Evolutionary conservation across 2,888 invertebrate species (phyloP), one percentile per base, ranked within the genome.

Genomic region (Prosopocoilus inquinatus): DNA sequence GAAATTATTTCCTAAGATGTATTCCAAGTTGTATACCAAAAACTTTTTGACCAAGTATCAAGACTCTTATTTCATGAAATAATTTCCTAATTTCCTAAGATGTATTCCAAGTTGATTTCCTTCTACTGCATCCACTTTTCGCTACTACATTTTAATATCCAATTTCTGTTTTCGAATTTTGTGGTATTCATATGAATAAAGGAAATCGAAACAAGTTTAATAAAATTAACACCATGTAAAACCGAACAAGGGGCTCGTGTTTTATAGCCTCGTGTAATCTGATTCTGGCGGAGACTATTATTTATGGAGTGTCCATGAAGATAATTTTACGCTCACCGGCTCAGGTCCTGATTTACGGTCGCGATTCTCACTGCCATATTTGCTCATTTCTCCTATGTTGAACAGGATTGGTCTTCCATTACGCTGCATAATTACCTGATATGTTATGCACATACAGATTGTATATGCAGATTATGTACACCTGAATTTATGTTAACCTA

Each of bases 251-350:
- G 20, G 20, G 41, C 12, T 41, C 16, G 15, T 41, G 15, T 15
- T 41, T n/a, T 41, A 41, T 41, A 7, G 53, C 43, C 33, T 46
- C 38, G 36, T 55, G 50, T 55, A 55, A 55, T 50, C 55, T 53
- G 57, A 57, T 53, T 57, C 47, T 49, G 53, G 49, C 57, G 48
- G 49, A 47, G 47, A 47, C 55, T 50, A 55, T 60, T 60, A 60
- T 60, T 60, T 60, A 60, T 57, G 55, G 48, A 57, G 60, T 60
- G 57, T 58, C 60, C 57, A 60, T 57, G 60, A 55, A 57, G 57
- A 60, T 57, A 57, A 60, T 60, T 57, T 57, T 57, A 57, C 57
- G 57, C 52, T 57, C 57, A 48, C 57, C 49, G 46, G 52, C 39
- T 53, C 49, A 32, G 28, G 41, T 33, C 41, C 34, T 57, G 57